Evolutionary conservation across 2,797 vertebrate species (phyloP).

Genomic region (Notolepis coatsorum): DNA sequence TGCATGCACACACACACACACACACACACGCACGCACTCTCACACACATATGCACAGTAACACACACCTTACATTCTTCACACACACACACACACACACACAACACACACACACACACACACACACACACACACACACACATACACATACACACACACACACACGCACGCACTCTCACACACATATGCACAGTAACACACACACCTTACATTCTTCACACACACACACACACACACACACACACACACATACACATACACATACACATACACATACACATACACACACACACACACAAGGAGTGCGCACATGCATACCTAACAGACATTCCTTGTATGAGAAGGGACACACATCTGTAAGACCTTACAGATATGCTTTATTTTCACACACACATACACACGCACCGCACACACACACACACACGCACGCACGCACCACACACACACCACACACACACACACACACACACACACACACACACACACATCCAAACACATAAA

Average conservation of each 20-base stretch:
- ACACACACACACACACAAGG: slow-evolving; percentile 36
- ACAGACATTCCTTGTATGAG: slow-evolving; percentile 59
- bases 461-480: not conserved
- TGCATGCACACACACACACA: not conserved
- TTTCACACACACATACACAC: not conserved
- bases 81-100: slow-evolving; percentile 23
- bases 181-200: slow-evolving; percentile 37
- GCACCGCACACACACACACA: not conserved
- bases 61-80: slow-evolving; percentile 41
- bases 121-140: slow-evolving; percentile 19
- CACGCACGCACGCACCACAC: not conserved
- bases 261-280: not conserved
- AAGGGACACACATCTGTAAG: too few species aligned
- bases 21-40: slow-evolving; percentile 54
- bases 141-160: slow-evolving; percentile 52
- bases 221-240: slow-evolving; percentile 23
- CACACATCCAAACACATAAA: too few species aligned
- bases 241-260: slow-evolving; percentile 5
- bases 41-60: slow-evolving; percentile 50
- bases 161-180: slow-evolving; percentile 59
- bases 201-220: too few species aligned
- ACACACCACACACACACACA: not conserved
- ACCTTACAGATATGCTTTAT: slow-evolving; percentile 50
- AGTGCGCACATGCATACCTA: slow-evolving; percentile 44
- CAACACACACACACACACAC: slow-evolving; percentile 5